Conservation (phyloP, 2,888 invertebrate genomes). For the Eutolmus rufibarbis region DNA sequence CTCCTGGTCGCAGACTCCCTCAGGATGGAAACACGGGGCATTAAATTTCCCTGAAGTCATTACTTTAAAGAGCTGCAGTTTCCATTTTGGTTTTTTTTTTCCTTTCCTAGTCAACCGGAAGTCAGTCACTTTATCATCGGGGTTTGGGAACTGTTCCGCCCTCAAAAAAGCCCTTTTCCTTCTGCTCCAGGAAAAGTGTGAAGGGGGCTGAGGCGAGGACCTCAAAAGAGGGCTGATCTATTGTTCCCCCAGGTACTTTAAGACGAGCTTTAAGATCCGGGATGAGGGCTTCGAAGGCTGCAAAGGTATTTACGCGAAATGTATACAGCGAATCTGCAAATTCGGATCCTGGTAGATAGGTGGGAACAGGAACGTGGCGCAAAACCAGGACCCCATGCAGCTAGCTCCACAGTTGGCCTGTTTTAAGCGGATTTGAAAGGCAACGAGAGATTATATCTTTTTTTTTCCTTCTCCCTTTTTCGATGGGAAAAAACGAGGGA, state of each 20-base stretch:
- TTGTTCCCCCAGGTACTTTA: conserved; percentile 25
- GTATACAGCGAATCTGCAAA: background rate
- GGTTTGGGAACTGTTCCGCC: background rate
- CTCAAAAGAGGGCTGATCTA: conserved; percentile 22
- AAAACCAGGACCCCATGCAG: background rate
- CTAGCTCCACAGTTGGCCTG: background rate
- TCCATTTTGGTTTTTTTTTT: background rate
- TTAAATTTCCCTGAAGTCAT: conserved; percentile 19
- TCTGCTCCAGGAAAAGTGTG: background rate
- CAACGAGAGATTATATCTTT: background rate
- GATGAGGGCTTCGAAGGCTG: background rate
- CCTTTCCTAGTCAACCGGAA: background rate
- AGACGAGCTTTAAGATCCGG: background rate
- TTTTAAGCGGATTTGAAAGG: conserved; percentile 25
- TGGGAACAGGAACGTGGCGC: background rate
- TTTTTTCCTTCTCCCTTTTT: background rate
- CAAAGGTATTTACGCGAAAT: background rate
- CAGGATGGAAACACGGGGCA: background rate
- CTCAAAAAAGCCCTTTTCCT: background rate
- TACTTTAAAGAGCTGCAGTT: conserved; percentile 30
- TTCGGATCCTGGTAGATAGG: background rate
- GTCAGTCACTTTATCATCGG: conserved; percentile 9
- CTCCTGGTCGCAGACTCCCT: background rate
- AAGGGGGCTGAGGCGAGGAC: background rate
- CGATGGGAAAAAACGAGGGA: background rate